Percentiles rank a stretch among this genome's conserved stretches.
Conservation (phyloP, 92 coral and sea anemone genomes). For the Meandrina meandrites region DNA sequence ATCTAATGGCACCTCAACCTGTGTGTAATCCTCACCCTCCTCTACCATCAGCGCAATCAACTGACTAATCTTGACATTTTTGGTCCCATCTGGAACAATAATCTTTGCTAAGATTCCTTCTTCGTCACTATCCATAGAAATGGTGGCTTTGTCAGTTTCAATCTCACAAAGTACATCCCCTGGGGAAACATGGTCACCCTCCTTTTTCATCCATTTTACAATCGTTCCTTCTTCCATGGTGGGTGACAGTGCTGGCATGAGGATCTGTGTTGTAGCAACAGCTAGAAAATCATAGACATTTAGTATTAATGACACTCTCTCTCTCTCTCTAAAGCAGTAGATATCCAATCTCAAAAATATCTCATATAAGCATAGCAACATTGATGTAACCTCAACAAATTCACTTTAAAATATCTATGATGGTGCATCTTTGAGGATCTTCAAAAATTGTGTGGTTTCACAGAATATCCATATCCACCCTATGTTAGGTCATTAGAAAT, state of each 20-base stretch:
- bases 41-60: conserved; percentile 83
- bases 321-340: no score
- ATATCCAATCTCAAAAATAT: no score
- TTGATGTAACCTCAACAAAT: no score
- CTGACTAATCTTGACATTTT: conserved; percentile 68
- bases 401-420: no score
- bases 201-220: conserved; percentile 80
- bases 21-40: conserved; percentile 75
- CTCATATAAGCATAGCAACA: no score
- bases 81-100: conserved; percentile 73
- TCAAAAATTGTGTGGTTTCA: no score
- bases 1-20: conserved; percentile 69
- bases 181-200: conserved; percentile 69
- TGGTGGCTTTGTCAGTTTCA: conserved; percentile 89
- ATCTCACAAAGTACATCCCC: conserved; percentile 93
- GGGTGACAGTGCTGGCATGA: conserved; percentile 92
- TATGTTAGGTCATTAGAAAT: no score
- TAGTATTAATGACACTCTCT: neutral
- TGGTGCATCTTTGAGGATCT: no score
- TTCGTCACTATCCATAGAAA: conserved; percentile 85
- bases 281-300: neutral
- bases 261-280: conserved; percentile 73
- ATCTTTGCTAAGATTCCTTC: conserved; percentile 88
- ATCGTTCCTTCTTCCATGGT: conserved; percentile 93
- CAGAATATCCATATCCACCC: no score